These are phyloP conservation scores for Strix aluco DNA, from an alignment of 2,113 vertebrate species.

Conservation along the genomic window DNA sequence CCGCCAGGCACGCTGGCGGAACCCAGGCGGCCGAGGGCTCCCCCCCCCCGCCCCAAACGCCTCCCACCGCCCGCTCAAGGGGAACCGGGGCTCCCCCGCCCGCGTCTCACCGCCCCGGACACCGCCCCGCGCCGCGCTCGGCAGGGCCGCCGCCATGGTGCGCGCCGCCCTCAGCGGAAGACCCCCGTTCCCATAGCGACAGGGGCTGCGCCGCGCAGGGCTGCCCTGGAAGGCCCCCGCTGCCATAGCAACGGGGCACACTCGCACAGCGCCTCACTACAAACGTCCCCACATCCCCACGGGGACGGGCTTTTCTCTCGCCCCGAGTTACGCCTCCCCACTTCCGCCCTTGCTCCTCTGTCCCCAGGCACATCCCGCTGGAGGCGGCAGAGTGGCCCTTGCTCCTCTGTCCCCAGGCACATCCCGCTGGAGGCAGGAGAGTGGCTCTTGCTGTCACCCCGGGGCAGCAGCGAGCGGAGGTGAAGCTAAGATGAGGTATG, in stretches of 20 bases:
- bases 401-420: too few relatives aligned
- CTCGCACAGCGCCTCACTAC: accelerated
- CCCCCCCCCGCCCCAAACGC: accelerated
- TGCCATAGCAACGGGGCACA: not conserved
- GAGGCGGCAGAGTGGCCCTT: too few relatives aligned
- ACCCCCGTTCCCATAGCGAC: not conserved
- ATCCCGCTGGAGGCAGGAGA: too few relatives aligned
- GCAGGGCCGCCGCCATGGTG: slow-evolving; percentile 67
- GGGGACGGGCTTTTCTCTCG: accelerated
- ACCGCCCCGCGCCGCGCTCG: not conserved
- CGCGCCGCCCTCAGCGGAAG: accelerated
- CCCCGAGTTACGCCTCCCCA: too few relatives aligned
- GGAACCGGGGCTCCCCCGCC: slow-evolving; percentile 40
- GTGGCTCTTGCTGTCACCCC: too few relatives aligned
- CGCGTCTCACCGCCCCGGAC: not conserved
- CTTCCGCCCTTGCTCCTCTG: not conserved
- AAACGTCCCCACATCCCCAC: accelerated
- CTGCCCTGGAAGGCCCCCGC: accelerated
- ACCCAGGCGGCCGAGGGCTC: too few relatives aligned
- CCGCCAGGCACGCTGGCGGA: not conserved
- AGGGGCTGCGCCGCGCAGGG: accelerated
- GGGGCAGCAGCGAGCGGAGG: too few relatives aligned
- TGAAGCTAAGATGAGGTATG: too few relatives aligned
- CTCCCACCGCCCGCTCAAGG: not conserved
- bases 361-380: too few relatives aligned